Evolutionary conservation across 2,797 vertebrate genomes (phyloP).

Genomic region (Myotis findleyi): DNA sequence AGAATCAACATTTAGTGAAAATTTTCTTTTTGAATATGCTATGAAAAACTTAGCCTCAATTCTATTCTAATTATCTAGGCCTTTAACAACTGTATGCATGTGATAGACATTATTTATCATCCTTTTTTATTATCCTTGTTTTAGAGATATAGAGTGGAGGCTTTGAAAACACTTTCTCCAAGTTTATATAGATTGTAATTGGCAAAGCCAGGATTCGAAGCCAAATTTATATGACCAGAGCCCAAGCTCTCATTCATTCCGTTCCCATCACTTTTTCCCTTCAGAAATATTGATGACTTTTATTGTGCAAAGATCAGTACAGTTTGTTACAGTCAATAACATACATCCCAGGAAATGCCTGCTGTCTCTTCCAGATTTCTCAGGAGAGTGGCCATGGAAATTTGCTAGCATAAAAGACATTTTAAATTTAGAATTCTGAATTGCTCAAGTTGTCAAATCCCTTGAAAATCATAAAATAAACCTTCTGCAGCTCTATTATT

Average conservation of each 20-base stretch:
- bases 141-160: background rate
- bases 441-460: slow-evolving; percentile 36
- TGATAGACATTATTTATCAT: background rate
- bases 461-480: slow-evolving; percentile 12
- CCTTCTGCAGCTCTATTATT: background rate
- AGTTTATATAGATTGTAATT: background rate
- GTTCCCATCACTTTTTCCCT: background rate
- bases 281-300: background rate
- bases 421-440: background rate
- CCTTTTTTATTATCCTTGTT: background rate
- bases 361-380: background rate
- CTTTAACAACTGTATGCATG: background rate
- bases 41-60: background rate
- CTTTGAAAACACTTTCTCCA: background rate
- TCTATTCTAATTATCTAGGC: background rate
- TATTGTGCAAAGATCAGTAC: background rate
- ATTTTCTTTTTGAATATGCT: background rate
- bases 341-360: background rate
- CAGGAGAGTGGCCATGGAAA: background rate
- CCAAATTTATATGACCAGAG: background rate
- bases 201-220: background rate
- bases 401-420: background rate
- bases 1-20: background rate
- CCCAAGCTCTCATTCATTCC: background rate
- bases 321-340: background rate